A percentile compares a stretch with the other conserved stretches of the same genome.
These are phyloP conservation scores for Plusia festucae DNA, from an alignment of 2,888 invertebrate genomes.

Conservation along the genomic window DNA sequence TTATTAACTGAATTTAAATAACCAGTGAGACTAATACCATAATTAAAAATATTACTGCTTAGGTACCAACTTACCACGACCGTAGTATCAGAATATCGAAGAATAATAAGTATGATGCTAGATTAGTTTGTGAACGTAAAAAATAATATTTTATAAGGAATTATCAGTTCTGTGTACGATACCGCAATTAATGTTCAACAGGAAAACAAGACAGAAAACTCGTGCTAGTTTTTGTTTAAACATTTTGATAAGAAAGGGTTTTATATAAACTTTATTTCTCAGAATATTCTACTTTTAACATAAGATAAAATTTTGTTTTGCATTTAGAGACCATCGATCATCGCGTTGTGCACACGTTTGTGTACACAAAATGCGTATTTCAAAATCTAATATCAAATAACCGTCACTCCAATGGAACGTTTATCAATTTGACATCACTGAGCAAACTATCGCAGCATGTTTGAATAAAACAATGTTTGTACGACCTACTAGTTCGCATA, in stretches of 20 bases:
- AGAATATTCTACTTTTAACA: background rate
- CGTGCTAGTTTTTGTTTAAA: background rate
- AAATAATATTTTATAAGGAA: background rate
- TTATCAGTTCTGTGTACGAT: background rate
- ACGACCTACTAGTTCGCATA: slow-evolving; percentile 71
- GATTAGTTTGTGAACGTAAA: background rate
- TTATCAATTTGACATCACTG: slow-evolving; percentile 63
- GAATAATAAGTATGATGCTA: too few relatives aligned
- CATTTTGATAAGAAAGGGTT: background rate
- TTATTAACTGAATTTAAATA: background rate
- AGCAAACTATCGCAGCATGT: slow-evolving; percentile 64
- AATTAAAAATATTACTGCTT: background rate
- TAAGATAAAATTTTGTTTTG: background rate
- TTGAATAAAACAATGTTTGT: slow-evolving; percentile 71
- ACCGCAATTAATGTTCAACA: background rate
- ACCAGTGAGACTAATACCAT: too few relatives aligned
- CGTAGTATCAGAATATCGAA: too few relatives aligned
- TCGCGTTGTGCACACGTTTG: slow-evolving; percentile 14
- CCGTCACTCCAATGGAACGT: slow-evolving; percentile 36
- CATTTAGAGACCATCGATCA: slow-evolving; percentile 30
- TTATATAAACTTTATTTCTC: background rate
- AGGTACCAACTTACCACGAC: too few relatives aligned
- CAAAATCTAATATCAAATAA: slow-evolving; percentile 49
- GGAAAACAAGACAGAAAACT: background rate
- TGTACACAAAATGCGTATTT: slow-evolving; percentile 40